phyloP scores from a whole-genome alignment of 2,888 invertebrate species.

The Campopleginae sp. region DNA sequence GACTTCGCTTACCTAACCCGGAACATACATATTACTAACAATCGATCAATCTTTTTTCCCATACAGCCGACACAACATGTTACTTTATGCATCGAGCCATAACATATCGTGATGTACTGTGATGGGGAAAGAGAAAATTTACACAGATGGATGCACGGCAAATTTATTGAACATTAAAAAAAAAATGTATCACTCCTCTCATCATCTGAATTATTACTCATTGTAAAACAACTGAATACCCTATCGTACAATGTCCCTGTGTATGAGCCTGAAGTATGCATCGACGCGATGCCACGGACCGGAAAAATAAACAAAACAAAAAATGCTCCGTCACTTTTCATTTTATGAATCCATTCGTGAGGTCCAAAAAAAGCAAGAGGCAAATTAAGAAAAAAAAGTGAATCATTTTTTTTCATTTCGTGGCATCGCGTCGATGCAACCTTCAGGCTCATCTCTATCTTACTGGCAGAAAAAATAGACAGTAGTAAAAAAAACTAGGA shows the following conservation, averaged over 20 bases:
- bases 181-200: neutral
- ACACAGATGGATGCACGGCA: neutral
- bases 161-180: constrained; percentile 1
- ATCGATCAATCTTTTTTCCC: constrained; percentile 20
- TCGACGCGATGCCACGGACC: too few species aligned
- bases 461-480: too few species aligned
- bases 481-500: neutral
- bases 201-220: neutral
- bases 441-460: neutral
- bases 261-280: too few species aligned
- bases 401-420: too few species aligned
- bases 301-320: too few species aligned
- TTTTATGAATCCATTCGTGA: too few species aligned
- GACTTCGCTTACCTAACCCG: neutral
- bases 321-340: too few species aligned
- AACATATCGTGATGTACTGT: constrained; percentile 7
- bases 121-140: constrained; percentile 16
- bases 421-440: too few species aligned
- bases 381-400: too few species aligned
- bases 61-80: neutral
- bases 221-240: neutral
- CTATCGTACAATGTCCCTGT: neutral
- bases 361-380: too few species aligned
- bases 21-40: neutral
- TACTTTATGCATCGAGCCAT: neutral